Conservation (phyloP, 2,888 invertebrate species). For the Ectobius pallidus region DNA sequence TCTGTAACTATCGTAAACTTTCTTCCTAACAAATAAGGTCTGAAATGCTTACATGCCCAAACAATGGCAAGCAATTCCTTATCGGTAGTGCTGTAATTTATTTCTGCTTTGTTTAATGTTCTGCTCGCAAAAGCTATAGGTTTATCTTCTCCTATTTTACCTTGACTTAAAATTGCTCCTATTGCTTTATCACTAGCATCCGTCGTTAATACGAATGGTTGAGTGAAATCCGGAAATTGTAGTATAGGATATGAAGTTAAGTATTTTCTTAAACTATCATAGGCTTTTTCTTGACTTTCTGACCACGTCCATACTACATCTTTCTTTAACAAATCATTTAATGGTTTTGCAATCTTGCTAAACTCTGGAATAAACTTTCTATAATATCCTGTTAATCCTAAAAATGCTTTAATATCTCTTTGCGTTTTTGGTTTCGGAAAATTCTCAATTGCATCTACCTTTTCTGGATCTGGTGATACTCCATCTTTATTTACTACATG, state of each 20-base stretch:
- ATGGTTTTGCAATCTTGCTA: no score
- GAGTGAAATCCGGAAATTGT: slow-evolving; percentile 40
- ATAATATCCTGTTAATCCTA: no score
- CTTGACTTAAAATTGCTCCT: no score
- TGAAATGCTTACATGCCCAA: slow-evolving; percentile 7
- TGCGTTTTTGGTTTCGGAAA: slow-evolving; percentile 41
- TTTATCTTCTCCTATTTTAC: slow-evolving; percentile 24
- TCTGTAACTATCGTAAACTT: no score
- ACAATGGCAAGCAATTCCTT: slow-evolving; percentile 4
- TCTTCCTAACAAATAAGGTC: not conserved
- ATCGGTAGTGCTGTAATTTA: not conserved
- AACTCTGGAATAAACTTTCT: no score
- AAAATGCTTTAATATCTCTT: no score
- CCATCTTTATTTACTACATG: not conserved
- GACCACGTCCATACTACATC: no score
- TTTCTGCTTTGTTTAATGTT: no score
- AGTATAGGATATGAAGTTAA: slow-evolving; percentile 24
- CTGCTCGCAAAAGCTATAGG: slow-evolving; percentile 42
- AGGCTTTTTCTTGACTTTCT: no score
- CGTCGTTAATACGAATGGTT: no score
- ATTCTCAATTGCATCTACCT: not conserved
- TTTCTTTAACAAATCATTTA: no score
- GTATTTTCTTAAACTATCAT: no score
- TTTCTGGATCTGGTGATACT: not conserved
- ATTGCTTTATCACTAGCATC: slow-evolving; percentile 41